A percentile compares a stretch with the other conserved stretches of the same genome.
Conservation (phyloP, 92 coral and sea anemone genomes). For the Palythoa grandiflora region DNA sequence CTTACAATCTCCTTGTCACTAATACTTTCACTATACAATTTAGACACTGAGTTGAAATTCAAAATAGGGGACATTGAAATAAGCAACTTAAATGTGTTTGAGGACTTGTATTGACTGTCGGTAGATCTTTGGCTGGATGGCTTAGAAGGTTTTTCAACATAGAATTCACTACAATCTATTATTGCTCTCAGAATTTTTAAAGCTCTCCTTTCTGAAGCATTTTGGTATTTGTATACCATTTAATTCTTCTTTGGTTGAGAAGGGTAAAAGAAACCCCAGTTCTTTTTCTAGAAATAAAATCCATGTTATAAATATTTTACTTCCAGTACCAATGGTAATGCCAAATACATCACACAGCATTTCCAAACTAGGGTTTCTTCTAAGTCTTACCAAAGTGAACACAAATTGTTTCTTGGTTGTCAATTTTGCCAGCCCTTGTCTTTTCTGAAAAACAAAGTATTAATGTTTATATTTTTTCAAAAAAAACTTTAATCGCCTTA, state of each 20-base stretch:
- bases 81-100: constrained; percentile 76
- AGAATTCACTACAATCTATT: constrained; percentile 81
- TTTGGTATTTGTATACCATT: constrained; percentile 58
- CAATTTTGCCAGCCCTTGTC: constrained; percentile 61
- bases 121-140: constrained; percentile 80
- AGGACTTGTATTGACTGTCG: constrained; percentile 78
- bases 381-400: constrained; percentile 73
- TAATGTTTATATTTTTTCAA: constrained; percentile 20
- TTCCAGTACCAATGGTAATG: constrained; percentile 64
- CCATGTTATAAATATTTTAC: constrained; percentile 72
- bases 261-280: constrained; percentile 70
- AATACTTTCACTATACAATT: constrained; percentile 75
- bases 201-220: constrained; percentile 65
- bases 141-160: constrained; percentile 76
- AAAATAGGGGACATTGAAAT: constrained; percentile 72
- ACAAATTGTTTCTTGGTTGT: constrained; percentile 78
- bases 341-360: constrained; percentile 78
- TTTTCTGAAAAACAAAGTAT: constrained; percentile 58
- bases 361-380: constrained; percentile 73
- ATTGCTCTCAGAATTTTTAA: constrained; percentile 70
- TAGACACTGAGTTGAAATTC: constrained; percentile 77
- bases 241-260: constrained; percentile 69
- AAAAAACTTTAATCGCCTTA: constrained; percentile 25
- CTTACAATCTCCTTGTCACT: constrained; percentile 84
- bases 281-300: constrained; percentile 77